A percentile compares a stretch with the other conserved stretches of the same genome.
Evolutionary conservation across 2,113 vertebrate species (phyloP).

Genomic region (Corythoichthys haematopterus): DNA sequence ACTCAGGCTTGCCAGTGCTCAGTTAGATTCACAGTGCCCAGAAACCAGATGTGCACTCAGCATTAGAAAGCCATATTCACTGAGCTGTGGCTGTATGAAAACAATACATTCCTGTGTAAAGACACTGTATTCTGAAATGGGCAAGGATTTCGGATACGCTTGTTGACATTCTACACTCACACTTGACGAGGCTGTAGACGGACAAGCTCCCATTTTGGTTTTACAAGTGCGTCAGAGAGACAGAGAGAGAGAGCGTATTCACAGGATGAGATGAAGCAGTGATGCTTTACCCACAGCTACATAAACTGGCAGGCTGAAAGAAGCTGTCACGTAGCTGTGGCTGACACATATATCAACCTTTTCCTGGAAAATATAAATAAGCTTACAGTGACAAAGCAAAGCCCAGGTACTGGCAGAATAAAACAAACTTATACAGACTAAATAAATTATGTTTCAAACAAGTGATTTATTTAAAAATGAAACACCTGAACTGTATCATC

Average conservation of each 20-base stretch:
- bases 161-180: conserved; percentile 53
- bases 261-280: conserved; percentile 36
- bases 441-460: conserved; percentile 19
- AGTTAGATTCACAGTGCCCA: conserved; percentile 60
- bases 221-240: conserved; percentile 47
- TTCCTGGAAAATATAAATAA: conserved; percentile 44
- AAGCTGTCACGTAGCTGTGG: conserved; percentile 42
- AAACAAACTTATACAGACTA: conserved; percentile 38
- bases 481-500: conserved; percentile 1
- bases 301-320: conserved; percentile 54
- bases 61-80: conserved; percentile 57
- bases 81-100: conserved; percentile 55
- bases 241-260: conserved; percentile 32
- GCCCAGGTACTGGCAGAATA: conserved; percentile 19
- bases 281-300: conserved; percentile 45
- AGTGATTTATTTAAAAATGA: conserved; percentile 5
- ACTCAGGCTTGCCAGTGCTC: conserved; percentile 51
- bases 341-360: conserved; percentile 50
- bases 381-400: conserved; percentile 16
- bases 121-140: conserved; percentile 54
- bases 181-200: conserved; percentile 50
- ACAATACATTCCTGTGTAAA: conserved; percentile 63
- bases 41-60: conserved; percentile 66
- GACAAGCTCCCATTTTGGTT: conserved; percentile 56
- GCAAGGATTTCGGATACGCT: conserved; percentile 51